Base-by-base conservation (phyloP, 1,140 invertebrate species). In the Pomacea maculata region DNA sequence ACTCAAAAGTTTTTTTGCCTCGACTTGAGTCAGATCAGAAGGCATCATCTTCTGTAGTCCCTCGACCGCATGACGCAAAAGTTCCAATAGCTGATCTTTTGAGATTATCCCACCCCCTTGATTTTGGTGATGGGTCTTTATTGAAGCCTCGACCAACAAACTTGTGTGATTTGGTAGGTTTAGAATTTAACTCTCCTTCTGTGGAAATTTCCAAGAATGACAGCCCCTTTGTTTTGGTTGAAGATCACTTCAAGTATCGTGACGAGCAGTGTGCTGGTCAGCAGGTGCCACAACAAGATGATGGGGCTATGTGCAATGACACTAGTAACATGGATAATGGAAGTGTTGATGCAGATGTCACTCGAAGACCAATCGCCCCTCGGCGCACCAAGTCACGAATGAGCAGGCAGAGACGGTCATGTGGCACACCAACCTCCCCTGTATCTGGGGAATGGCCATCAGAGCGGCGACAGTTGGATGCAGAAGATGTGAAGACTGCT, bases 51-150 rank as follows among this genome's bases (percentile, higher is more conserved):
- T 61, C 9, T 61, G 57, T 61, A 2, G 3, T 61, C 4, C 57
- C 57, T 61, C 57, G 57, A 61, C 15, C 57, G 5, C 57, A 61
- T 61, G 57, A 61, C 9, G 8, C 3, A 61, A 61, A 61, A 61
- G 82, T 85, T 25, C 83, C 87, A 70, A 84, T 86, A 15, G 87
- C 84, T 65, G 83, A 87, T 78, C 81, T 87, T 1, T 77, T 88
- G 34, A 79, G 76, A 45, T 25, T 88, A 14, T 79, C 78, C 25
- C 55, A 80, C 17, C 65, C 70, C 19, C 70, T 78, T 5, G 79
- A 81, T 65, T 75, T 17, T 57, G 71, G 65, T 70, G 25, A 81
- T 57, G 15, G 45, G 9, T 76, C 75, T 21, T 34, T 71, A 21
- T 52, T 64, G 25, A n/a, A 9, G 11, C 25, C 64, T 19, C 12